phyloP scores from a whole-genome alignment of 1,140 invertebrate species.

The Zaprionus tsacasi region DNA sequence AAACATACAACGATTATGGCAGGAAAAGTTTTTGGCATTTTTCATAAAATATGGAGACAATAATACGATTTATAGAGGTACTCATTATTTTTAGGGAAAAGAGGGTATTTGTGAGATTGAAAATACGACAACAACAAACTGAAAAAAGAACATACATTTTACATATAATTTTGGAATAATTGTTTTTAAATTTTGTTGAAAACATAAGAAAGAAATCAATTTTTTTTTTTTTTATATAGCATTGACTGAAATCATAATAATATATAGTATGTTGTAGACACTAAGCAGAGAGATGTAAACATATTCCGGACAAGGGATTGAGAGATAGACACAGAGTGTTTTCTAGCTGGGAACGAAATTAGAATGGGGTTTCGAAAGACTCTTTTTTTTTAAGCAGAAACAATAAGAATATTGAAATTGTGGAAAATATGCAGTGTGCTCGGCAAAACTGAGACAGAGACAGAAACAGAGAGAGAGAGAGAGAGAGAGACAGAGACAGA shows the following conservation, averaged over 20 bases:
- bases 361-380: background rate
- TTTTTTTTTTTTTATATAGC: constrained; percentile 12
- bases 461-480: background rate
- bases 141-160: constrained; percentile 33
- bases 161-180: constrained; percentile 25
- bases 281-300: constrained; percentile 14
- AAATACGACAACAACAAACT: constrained; percentile 47
- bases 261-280: constrained; percentile 7
- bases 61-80: constrained; percentile 42
- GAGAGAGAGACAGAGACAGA: background rate
- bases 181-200: constrained; percentile 59
- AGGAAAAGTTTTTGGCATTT: constrained; percentile 48
- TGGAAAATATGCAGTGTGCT: constrained; percentile 1
- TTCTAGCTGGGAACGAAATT: constrained; percentile 19
- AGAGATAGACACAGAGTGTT: constrained; percentile 5
- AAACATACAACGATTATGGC: constrained; percentile 74
- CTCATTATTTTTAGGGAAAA: constrained; percentile 16
- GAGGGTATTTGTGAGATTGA: constrained; percentile 36
- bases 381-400: constrained; percentile 12
- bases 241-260: constrained; percentile 27
- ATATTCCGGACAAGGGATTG: constrained; percentile 5
- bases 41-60: constrained; percentile 15
- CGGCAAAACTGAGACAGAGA: constrained; percentile 6
- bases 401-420: background rate
- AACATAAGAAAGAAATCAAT: constrained; percentile 28